These are phyloP conservation scores for Macrocentrus cingulum DNA, from an alignment of 1,140 invertebrate species.

Conservation along the genomic window DNA sequence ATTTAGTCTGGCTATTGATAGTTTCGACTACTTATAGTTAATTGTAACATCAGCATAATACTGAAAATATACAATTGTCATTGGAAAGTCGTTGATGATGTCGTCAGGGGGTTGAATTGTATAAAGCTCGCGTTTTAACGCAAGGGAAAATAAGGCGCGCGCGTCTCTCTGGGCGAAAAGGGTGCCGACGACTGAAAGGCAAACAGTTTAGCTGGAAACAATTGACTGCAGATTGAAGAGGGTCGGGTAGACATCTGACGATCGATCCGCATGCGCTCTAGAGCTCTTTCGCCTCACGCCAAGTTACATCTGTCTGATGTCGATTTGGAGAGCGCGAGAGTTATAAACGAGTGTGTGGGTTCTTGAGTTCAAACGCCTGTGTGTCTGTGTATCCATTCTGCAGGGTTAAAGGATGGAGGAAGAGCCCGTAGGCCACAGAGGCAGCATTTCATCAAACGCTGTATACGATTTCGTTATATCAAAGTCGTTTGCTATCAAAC, in stretches of 20 bases:
- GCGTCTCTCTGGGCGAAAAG: slow-evolving; percentile 43
- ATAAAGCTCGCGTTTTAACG: slow-evolving; percentile 40
- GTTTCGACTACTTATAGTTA: too few relatives aligned
- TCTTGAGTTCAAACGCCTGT: slow-evolving; percentile 14
- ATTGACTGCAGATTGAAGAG: slow-evolving; percentile 61
- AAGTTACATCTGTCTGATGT: slow-evolving; percentile 44
- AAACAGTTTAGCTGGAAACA: slow-evolving; percentile 62
- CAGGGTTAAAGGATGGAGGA: slow-evolving; percentile 2
- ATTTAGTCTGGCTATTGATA: too few relatives aligned
- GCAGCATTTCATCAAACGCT: not conserved
- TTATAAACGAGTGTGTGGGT: slow-evolving; percentile 24
- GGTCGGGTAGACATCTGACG: slow-evolving; percentile 39
- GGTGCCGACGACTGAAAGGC: slow-evolving; percentile 58
- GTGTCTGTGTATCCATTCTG: not conserved
- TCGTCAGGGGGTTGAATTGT: not conserved
- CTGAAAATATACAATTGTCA: slow-evolving; percentile 6
- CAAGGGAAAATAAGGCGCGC: slow-evolving; percentile 47
- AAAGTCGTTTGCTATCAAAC: slow-evolving; percentile 10
- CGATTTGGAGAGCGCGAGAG: slow-evolving; percentile 40
- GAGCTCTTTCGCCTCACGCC: slow-evolving; percentile 29
- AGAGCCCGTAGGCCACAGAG: not conserved
- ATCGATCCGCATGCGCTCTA: slow-evolving; percentile 27
- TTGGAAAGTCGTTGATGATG: slow-evolving; percentile 5
- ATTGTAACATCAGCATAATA: not conserved
- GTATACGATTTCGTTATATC: slow-evolving; percentile 3